Evolutionary conservation across 2,888 invertebrate genomes (phyloP), one percentile per base, ranked within the genome.

Genomic region (Ernsta delagoae): DNA sequence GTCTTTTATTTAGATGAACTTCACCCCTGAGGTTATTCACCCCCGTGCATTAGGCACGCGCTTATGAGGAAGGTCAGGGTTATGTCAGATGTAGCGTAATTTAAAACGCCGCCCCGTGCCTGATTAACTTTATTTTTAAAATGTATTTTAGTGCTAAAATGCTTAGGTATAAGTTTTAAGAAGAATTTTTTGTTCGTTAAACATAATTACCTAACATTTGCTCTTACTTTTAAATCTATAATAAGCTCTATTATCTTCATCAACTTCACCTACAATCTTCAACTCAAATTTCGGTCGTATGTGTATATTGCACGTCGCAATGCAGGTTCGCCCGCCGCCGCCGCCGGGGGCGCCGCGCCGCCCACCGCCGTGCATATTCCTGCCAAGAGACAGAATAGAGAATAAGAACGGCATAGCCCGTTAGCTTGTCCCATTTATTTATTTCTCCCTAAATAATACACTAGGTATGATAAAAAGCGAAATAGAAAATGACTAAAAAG

Each of bases 1-100:
- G 79, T 85, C 84, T 91, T 87, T 89, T 90, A 91, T 91, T 91
- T 90, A 89, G 87, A 89, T 79, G 84, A 84, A 79, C 80, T 83
- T 78, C 86, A 89, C 89, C 90, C 90, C 82, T 78, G 81, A 80
- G 92, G 90, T 90, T 84, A 81, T 88, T 89, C 83, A 92, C 86
- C 90, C 87, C 78, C 80, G 80, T 76, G 75, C 77, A 77, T 78
- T 79, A 75, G 77, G 73, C 78, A 79, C 79, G 80, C 79, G 82
- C 79, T 82, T 80, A 79, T 78, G 77, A 78, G 83, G 81, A 90
- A 92, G 92, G 92, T 92, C 92, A 92, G 86, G 90, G 90, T 89
- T 90, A 87, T 31, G 45, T 34, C 24, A 53, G 53, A 34, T 8
- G 34, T 41, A 41, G 48, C 57, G 45, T 36, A 57, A 45, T 64